Percentiles rank a stretch among this genome's conserved stretches.
Evolutionary conservation across 2,113 vertebrate species (phyloP).

Genomic region (Amblyornis subalaris): DNA sequence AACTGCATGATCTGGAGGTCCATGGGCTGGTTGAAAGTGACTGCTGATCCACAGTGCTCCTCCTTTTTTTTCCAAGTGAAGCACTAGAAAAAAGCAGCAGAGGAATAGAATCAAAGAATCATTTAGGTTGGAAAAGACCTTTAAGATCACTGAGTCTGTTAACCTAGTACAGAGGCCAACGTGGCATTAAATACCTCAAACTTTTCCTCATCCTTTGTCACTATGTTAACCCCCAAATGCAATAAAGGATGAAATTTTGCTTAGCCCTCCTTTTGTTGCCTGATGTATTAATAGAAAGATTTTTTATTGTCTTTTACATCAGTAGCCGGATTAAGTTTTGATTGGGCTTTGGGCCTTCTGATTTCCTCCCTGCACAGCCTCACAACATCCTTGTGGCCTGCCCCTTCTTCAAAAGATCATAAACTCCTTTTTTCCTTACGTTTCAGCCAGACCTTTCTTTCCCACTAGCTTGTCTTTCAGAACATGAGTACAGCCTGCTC

Average conservation of each 20-base stretch:
- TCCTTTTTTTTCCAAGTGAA: background rate
- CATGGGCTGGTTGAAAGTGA: background rate
- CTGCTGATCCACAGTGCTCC: background rate
- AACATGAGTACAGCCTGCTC: background rate
- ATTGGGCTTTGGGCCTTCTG: background rate
- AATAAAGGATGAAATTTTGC: background rate
- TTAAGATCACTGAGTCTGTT: background rate
- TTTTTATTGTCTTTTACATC: background rate
- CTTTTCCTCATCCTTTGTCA: background rate
- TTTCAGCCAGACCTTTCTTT: background rate
- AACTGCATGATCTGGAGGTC: background rate
- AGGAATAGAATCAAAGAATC: background rate
- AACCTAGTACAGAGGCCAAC: background rate
- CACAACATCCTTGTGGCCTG: background rate
- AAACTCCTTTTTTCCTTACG: background rate
- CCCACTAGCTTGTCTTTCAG: background rate
- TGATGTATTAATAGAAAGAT: background rate
- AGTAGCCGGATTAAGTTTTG: background rate
- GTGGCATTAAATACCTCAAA: background rate
- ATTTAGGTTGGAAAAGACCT: background rate
- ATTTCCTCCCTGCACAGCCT: background rate
- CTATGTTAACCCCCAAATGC: background rate
- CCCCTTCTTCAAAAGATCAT: background rate
- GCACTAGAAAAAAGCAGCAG: background rate
- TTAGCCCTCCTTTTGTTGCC: background rate